Conservation (phyloP, 2,113 vertebrate species). For the Trinectes maculatus region DNA sequence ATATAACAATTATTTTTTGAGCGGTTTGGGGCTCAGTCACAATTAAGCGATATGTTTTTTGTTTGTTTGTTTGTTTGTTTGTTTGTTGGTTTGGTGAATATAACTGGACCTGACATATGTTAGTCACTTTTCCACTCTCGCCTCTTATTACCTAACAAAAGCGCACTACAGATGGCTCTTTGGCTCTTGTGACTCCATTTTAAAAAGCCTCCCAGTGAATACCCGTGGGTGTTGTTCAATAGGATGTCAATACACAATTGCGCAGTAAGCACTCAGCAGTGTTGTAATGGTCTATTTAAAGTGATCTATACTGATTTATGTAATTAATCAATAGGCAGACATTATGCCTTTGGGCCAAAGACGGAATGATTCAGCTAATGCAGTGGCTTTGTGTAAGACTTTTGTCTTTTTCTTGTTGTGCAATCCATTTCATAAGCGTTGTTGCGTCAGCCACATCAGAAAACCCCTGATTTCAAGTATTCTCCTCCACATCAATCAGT, state of each 20-base stretch:
- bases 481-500: slow-evolving; percentile 42
- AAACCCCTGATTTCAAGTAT: slow-evolving; percentile 45
- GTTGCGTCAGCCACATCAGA: slow-evolving; percentile 23
- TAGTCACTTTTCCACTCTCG: background rate
- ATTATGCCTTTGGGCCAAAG: slow-evolving; percentile 3
- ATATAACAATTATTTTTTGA: too few species aligned
- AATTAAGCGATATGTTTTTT: too few species aligned
- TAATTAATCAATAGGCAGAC: slow-evolving; percentile 28
- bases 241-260: slow-evolving; percentile 37
- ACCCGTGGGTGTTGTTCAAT: slow-evolving; percentile 34
- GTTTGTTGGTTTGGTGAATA: slow-evolving; percentile 3
- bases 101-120: background rate
- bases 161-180: background rate
- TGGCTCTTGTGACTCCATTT: slow-evolving; percentile 40
- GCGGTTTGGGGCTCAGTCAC: too few species aligned
- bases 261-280: slow-evolving; percentile 33
- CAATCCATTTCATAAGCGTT: slow-evolving; percentile 3
- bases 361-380: slow-evolving; percentile 2
- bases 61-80: background rate
- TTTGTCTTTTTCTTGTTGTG: slow-evolving; percentile 1
- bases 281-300: slow-evolving; percentile 44
- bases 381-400: background rate
- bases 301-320: slow-evolving; percentile 33
- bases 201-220: slow-evolving; percentile 33
- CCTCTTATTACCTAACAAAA: slow-evolving; percentile 7